Conservation (phyloP, 2,113 vertebrate genomes). For the Enhydra lutris region DNA sequence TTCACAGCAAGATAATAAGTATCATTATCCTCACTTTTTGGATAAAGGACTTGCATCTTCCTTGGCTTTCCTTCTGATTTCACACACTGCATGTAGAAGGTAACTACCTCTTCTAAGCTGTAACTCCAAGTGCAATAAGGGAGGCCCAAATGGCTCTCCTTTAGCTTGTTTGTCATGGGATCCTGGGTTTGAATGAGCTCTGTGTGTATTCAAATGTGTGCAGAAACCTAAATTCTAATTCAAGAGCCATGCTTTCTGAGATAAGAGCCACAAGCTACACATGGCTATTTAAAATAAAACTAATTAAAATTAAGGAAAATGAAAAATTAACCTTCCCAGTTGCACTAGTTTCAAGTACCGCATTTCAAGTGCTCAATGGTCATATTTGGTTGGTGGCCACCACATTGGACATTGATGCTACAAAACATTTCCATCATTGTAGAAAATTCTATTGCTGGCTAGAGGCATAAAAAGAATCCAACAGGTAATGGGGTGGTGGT, state of each 20-base stretch:
- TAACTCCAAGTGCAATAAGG: background rate
- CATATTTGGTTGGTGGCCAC: background rate
- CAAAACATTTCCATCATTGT: background rate
- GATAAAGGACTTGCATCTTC: background rate
- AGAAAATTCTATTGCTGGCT: background rate
- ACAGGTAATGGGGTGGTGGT: background rate
- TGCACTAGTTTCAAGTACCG: background rate
- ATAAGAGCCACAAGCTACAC: background rate
- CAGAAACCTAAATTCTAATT: background rate
- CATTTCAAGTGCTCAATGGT: background rate
- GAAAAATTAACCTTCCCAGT: background rate
- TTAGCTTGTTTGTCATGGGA: background rate
- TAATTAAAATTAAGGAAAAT: background rate
- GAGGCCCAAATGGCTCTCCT: background rate
- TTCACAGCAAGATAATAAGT: background rate
- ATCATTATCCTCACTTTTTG: background rate
- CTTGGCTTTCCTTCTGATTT: background rate
- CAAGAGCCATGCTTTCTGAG: background rate
- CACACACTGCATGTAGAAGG: rapidly evolving
- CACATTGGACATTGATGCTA: background rate
- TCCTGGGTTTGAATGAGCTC: background rate
- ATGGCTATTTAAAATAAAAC: background rate
- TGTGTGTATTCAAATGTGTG: background rate
- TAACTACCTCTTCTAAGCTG: background rate
- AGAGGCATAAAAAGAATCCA: background rate